Percentiles rank a stretch among this genome's conserved stretches.
These are phyloP conservation scores for Egretta garzetta DNA, from an alignment of 2,113 vertebrate species.

Conservation along the genomic window DNA sequence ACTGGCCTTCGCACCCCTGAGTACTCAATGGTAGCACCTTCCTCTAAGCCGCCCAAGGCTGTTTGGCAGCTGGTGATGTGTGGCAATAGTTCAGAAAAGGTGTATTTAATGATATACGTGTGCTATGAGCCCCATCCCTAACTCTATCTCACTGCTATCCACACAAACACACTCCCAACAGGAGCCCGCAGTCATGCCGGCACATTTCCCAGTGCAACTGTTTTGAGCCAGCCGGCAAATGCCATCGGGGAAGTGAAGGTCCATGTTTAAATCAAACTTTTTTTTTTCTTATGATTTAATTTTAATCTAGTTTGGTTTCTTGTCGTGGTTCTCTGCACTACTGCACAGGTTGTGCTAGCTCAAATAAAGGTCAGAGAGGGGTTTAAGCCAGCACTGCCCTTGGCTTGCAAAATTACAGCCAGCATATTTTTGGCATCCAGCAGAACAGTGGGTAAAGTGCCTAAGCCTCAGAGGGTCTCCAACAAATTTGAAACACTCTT, in stretches of 20 bases:
- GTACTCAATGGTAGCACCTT: not conserved
- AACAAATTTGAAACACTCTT: not conserved
- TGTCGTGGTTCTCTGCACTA: not conserved
- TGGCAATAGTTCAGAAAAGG: not conserved
- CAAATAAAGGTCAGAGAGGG: not conserved
- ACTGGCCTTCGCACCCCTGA: not conserved
- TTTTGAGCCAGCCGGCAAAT: not conserved
- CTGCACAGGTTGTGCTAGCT: not conserved
- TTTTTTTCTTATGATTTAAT: not conserved
- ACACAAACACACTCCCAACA: not conserved
- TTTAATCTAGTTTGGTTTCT: not conserved
- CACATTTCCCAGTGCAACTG: not conserved
- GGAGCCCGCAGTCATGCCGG: not conserved
- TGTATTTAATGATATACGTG: not conserved
- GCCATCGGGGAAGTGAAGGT: fast-evolving
- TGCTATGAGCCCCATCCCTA: not conserved
- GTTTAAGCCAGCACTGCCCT: not conserved
- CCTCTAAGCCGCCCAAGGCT: not conserved
- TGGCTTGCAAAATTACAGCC: not conserved
- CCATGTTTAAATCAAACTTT: not conserved
- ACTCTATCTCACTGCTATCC: not conserved
- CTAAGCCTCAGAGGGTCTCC: not conserved
- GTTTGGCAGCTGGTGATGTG: not conserved
- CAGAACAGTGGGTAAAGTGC: not conserved
- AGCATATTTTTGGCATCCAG: not conserved